phyloP scores from a whole-genome alignment of 2,113 vertebrate species.

The Sarotherodon lohbergeri region DNA sequence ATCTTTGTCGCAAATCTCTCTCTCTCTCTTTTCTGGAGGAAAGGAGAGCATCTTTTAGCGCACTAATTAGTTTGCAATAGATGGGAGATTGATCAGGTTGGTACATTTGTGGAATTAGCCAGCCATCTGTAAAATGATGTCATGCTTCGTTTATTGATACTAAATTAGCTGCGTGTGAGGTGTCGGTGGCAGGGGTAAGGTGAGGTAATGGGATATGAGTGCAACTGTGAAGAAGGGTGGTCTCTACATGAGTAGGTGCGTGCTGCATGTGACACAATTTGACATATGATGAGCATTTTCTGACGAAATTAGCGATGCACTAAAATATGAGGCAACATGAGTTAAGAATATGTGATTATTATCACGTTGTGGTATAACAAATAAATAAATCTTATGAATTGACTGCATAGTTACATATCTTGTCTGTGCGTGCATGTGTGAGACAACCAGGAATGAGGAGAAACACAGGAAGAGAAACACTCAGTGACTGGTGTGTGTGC shows the following conservation, averaged over 20 bases:
- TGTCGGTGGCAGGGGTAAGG: neutral
- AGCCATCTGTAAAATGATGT: conserved; percentile 71
- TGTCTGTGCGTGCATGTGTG: neutral
- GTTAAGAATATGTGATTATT: neutral
- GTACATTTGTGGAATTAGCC: conserved; percentile 70
- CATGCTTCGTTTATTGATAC: conserved; percentile 66
- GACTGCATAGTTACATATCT: neutral
- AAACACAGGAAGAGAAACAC: neutral
- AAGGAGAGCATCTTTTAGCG: conserved; percentile 32
- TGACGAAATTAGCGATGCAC: neutral
- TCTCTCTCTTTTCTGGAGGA: conserved; percentile 17
- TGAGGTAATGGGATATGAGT: conserved; percentile 41
- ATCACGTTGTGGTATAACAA: neutral
- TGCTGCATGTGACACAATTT: neutral
- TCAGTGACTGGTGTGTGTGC: neutral
- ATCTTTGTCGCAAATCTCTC: conserved; percentile 47
- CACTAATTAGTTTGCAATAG: conserved; percentile 63
- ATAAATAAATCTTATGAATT: neutral
- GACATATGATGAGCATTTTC: neutral
- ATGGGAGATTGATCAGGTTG: conserved; percentile 66
- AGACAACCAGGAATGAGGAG: neutral
- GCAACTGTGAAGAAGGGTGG: neutral
- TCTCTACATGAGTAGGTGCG: neutral
- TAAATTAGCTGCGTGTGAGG: conserved; percentile 1
- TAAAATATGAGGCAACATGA: neutral